phyloP scores from a whole-genome alignment of 2,113 vertebrate genomes.

The Myrmophylax atrothorax region DNA sequence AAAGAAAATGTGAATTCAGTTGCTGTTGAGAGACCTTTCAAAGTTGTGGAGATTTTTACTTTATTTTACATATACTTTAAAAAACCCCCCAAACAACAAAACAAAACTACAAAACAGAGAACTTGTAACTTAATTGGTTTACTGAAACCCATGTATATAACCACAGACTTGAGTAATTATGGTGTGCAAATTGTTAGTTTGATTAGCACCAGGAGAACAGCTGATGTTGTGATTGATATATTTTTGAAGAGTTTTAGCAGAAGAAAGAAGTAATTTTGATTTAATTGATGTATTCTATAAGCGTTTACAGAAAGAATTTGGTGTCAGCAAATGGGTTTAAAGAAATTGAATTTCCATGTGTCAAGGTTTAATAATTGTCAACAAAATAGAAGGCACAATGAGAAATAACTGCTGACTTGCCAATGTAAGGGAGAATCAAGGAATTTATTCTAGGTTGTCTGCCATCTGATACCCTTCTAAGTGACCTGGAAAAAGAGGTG shows the following conservation, averaged over 20 bases:
- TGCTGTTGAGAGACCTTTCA: not conserved
- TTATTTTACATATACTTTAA: not conserved
- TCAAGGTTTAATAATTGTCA: not conserved
- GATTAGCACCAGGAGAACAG: not conserved
- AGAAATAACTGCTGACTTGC: not conserved
- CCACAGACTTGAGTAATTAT: not conserved
- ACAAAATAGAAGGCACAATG: not conserved
- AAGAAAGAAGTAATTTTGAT: not conserved
- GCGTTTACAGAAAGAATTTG: not conserved
- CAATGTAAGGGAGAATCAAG: not conserved
- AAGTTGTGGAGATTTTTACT: not conserved
- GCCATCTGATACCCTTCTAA: not conserved
- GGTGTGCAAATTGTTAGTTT: not conserved
- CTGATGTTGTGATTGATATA: accelerated
- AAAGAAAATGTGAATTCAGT: not conserved
- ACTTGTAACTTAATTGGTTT: not conserved
- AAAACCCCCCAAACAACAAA: not conserved
- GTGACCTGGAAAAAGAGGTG: not conserved
- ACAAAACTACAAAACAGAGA: not conserved
- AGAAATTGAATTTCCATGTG: not conserved
- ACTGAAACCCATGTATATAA: not conserved
- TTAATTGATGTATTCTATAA: not conserved
- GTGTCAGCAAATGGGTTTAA: not conserved
- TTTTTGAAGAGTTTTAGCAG: not conserved
- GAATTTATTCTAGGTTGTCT: not conserved